Conservation (phyloP, 2,888 invertebrate genomes). For the Carterocephalus palaemon region DNA sequence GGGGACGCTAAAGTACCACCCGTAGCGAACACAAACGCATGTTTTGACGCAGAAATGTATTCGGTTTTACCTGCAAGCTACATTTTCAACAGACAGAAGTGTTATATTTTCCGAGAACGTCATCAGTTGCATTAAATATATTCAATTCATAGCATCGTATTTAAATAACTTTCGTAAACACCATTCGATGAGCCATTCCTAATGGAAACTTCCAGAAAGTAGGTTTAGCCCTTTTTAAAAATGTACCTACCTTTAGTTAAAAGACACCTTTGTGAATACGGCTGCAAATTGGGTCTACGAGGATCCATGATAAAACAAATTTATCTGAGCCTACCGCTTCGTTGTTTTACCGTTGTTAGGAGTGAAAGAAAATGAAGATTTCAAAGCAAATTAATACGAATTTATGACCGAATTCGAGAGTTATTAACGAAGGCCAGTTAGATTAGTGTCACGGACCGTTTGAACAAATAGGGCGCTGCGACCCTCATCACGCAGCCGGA, state of each 20-base stretch:
- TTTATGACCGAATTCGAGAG: constrained; percentile 25
- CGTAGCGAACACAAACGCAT: constrained; percentile 1
- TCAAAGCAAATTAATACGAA: constrained; percentile 24
- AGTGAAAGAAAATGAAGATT: constrained; percentile 20
- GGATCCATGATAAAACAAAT: constrained; percentile 8
- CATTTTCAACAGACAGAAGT: constrained; percentile 11
- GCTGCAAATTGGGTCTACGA: constrained; percentile 12
- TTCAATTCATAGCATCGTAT: neutral
- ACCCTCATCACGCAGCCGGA: constrained; percentile 51
- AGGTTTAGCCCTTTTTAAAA: neutral
- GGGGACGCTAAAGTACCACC: neutral
- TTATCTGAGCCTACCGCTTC: constrained; percentile 16
- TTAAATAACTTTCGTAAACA: constrained; percentile 5
- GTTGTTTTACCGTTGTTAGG: too few species aligned
- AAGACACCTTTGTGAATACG: constrained; percentile 4
- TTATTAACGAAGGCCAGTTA: constrained; percentile 35
- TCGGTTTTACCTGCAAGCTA: constrained; percentile 14
- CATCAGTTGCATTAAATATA: constrained; percentile 20
- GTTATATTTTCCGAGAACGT: constrained; percentile 8
- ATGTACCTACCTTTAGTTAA: constrained; percentile 9
- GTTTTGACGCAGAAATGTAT: constrained; percentile 14
- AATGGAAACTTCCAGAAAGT: neutral
- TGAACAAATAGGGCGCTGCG: constrained; percentile 46
- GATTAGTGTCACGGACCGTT: constrained; percentile 41
- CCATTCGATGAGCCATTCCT: constrained; percentile 3